Base-by-base conservation (phyloP, 2,797 vertebrate genomes). In the Hirundo rustica region DNA sequence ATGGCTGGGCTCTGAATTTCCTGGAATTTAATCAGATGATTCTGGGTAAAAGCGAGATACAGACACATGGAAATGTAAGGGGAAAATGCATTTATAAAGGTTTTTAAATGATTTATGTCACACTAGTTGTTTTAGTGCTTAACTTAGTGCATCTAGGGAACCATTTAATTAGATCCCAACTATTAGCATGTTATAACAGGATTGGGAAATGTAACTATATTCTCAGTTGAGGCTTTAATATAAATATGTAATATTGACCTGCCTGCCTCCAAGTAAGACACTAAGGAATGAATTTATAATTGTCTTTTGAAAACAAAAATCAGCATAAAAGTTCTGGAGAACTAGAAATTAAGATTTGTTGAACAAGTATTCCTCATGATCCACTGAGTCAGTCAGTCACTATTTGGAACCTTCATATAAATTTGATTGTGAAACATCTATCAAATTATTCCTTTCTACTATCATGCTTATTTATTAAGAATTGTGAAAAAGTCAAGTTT, bases 31-130 rank as follows among this genome's bases (percentile, higher is more conserved):
- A 88, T 78, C 4, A 2, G 51, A 58, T 94, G 81, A 78, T 88
- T 89, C 70, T 53, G 58, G 95, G 65, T 72, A 91, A 44, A 72
- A 89, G 48, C 2, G 26, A 74, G 72, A 71, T 22, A 83, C 10
- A 66, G 48, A 57, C 5, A 6, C 34, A 51, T 34, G 53, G 80
- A 95, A 68, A 80, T 83, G 51, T 55, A 70, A 30, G 47, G 32
- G 32, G 42, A 13, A 93, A 83, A 93, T 38, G 48, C 51, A 91
- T 92, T 92, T 85, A 72, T 86, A 89, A 83, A 93, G 38, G 58
- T 75, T 89, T 36, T 77, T 83, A 88, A 95, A 92, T 75, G 26
- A 84, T 91, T 95, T 92, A 91, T 85, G 48, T 80, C 54, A 66
- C 1, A 1, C 36, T 78, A 64, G 54, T 89, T 91, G 66, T 93